These are phyloP conservation scores for Epicauta chinensis DNA, from an alignment of 1,140 invertebrate genomes.

Conservation along the genomic window DNA sequence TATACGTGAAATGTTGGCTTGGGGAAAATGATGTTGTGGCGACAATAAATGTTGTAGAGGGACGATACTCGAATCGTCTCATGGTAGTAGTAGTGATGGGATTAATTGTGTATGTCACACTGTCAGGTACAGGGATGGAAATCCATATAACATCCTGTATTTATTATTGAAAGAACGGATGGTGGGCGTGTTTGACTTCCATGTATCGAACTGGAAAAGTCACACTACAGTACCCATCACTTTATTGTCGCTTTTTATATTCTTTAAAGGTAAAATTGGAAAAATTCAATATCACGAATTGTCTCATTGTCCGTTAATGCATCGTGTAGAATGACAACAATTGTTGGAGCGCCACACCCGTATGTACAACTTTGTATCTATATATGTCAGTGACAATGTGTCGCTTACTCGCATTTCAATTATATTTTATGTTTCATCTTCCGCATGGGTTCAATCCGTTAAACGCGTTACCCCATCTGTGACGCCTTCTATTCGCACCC, in stretches of 20 bases:
- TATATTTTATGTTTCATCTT: constrained; percentile 31
- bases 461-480: constrained; percentile 25
- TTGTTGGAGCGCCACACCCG: constrained; percentile 17
- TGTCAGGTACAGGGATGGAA: constrained; percentile 12
- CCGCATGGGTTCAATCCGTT: constrained; percentile 27
- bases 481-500: constrained; percentile 22
- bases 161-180: constrained; percentile 2
- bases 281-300: no score
- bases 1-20: no score
- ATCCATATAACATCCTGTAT: constrained; percentile 9
- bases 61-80: no score
- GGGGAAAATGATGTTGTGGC: no score
- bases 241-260: no score
- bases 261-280: no score
- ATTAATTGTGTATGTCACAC: constrained; percentile 13
- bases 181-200: constrained; percentile 13
- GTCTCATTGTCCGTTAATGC: neutral
- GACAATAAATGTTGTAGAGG: no score
- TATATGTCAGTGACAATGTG: constrained; percentile 17
- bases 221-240: constrained; percentile 4
- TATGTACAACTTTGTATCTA: neutral
- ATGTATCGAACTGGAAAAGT: constrained; percentile 12
- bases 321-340: constrained; percentile 16
- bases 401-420: constrained; percentile 28
- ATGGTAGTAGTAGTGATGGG: constrained; percentile 1